Base-by-base conservation (phyloP, 2,888 invertebrate species). In the Shargacucullia verbasci region DNA sequence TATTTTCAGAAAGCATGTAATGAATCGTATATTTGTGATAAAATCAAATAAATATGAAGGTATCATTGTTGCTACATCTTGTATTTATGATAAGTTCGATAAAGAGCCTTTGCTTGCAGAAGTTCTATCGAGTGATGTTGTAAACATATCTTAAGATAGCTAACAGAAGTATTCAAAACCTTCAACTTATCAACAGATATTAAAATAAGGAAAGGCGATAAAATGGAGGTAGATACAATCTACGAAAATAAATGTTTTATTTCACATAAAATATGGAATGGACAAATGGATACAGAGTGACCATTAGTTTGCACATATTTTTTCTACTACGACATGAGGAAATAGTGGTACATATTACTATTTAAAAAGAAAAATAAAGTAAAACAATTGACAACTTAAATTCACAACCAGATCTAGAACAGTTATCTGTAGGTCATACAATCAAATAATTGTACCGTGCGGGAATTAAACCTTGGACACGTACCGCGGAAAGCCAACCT, bases 91-190 rank as follows among this genome's bases (percentile, higher is more conserved):
- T 59, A 43, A 56, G 38, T 41, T 53, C 27, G 46, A 44, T 53
- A 43, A 56, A 55, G 34, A 64, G 44, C 15, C 39, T 48, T 57
- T 50, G 34, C 46, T 40, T 15, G 12, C 39, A 39, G 43, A 53
- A 52, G 29, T 60, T 35, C 41, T 12, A 20, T 40, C 35, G 9
- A 50, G 12, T n/a, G 34, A 55, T 46, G 69, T 73, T 73, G 37
- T 55, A 43, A 59, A 56, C 59, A 70, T 52, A 55, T 58, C 48
- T 45, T 14, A 14, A 58, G 63, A 63, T 53, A 34, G 44, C 55
- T 63, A 69, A 73, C 63, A 73, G 69, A 68, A 49, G 50, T 62
- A 33, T 69, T 69, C 54, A 41, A 55, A 40, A 15, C 33, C n/a
- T 45, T 54, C 14, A 29, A 10, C n/a, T n/a, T 58, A 46, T 57